Percentiles rank a stretch among this genome's conserved stretches.
Evolutionary conservation across 64 coral and sea anemone species (phyloP).

Genomic region (Cladopsammia gracilis): DNA sequence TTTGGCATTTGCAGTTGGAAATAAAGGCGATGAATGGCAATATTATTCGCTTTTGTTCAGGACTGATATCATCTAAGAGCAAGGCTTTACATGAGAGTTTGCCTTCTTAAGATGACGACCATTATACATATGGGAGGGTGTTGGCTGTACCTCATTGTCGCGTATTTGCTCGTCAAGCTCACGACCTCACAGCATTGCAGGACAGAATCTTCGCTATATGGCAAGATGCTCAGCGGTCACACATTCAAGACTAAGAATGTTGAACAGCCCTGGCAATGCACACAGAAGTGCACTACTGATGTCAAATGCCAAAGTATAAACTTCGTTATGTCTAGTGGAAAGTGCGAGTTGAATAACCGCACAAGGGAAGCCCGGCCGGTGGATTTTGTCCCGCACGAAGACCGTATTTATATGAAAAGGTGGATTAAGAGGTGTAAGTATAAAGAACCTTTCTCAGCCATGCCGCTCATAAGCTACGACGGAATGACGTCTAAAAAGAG

Average conservation of each 20-base stretch:
- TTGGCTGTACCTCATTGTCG: not conserved
- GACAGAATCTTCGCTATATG: slow-evolving; percentile 6
- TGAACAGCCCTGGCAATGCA: not conserved
- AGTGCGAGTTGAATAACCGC: too few relatives aligned
- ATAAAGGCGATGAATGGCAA: too few relatives aligned
- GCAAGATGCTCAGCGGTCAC: slow-evolving; percentile 24
- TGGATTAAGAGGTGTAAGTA: slow-evolving; percentile 1
- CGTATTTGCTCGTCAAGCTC: not conserved
- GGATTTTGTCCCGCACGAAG: not conserved
- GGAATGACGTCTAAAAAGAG: too few relatives aligned
- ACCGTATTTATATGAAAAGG: not conserved
- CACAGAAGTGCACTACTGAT: not conserved
- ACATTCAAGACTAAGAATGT: not conserved
- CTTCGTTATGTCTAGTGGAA: not conserved
- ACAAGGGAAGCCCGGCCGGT: not conserved
- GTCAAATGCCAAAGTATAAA: slow-evolving; percentile 22
- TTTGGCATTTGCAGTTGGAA: too few relatives aligned
- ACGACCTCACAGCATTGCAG: not conserved
- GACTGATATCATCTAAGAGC: too few relatives aligned
- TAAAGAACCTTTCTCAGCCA: too few relatives aligned
- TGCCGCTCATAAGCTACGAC: too few relatives aligned
- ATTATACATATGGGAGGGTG: not conserved
- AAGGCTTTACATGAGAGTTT: too few relatives aligned
- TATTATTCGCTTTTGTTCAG: too few relatives aligned
- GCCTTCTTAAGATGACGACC: too few relatives aligned